A percentile compares a stretch with the other conserved stretches of the same genome.
phyloP scores from a whole-genome alignment of 1,140 invertebrate genomes.

The Drosophila ironensis region DNA sequence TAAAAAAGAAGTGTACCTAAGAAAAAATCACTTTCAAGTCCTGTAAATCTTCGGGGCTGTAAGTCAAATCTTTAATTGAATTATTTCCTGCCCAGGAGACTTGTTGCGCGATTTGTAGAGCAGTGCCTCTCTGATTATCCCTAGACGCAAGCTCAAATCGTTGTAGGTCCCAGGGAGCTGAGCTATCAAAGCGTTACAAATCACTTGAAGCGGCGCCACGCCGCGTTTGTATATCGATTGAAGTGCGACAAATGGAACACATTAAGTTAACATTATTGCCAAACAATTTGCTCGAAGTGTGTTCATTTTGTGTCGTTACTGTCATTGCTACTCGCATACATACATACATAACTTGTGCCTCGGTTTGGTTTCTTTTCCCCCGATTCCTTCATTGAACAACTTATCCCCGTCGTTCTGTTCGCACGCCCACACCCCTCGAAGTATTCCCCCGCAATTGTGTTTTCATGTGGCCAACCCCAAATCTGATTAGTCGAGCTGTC shows the following conservation, averaged over 20 bases:
- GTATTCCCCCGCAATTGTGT: slow-evolving; percentile 68
- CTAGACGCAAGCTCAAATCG: slow-evolving; percentile 18
- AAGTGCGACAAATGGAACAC: slow-evolving; percentile 77
- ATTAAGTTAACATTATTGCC: slow-evolving; percentile 81
- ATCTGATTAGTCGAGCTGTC: slow-evolving; percentile 61
- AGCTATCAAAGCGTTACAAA: slow-evolving; percentile 54
- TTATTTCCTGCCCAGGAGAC: slow-evolving; percentile 12
- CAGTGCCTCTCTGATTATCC: slow-evolving; percentile 16
- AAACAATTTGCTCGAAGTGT: slow-evolving; percentile 77
- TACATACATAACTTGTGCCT: slow-evolving; percentile 48
- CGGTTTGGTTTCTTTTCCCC: neutral
- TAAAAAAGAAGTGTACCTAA: too few relatives aligned
- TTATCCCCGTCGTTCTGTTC: slow-evolving; percentile 33
- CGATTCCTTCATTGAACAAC: slow-evolving; percentile 2
- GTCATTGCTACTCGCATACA: slow-evolving; percentile 51
- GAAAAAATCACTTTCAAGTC: slow-evolving; percentile 20
- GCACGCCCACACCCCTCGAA: slow-evolving; percentile 7
- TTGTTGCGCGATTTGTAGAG: slow-evolving; percentile 20
- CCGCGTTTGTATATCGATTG: slow-evolving; percentile 66
- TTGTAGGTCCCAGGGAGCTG: slow-evolving; percentile 2
- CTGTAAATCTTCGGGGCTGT: slow-evolving; percentile 13
- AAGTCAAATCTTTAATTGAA: slow-evolving; percentile 29
- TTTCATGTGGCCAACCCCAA: slow-evolving; percentile 67
- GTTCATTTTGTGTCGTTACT: slow-evolving; percentile 72
- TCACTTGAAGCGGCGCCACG: slow-evolving; percentile 51